Percentiles rank a stretch among this genome's conserved stretches.
Conservation (phyloP, 2,888 invertebrate species). For the Zelleria hepariella region DNA sequence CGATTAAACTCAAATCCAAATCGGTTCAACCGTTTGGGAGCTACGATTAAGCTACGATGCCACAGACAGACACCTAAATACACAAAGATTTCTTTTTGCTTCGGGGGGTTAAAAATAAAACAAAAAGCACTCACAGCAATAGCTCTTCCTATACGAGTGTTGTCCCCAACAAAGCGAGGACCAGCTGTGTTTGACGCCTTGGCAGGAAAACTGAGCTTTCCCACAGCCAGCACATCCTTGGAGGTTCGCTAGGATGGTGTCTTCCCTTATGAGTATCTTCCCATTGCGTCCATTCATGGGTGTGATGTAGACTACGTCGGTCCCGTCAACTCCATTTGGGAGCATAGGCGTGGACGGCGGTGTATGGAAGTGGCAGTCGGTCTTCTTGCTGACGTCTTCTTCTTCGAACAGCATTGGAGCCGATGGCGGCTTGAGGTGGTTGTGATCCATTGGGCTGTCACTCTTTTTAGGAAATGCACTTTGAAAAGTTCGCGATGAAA, state of each 20-base stretch:
- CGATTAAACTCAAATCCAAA: no score
- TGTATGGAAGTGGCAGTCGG: no score
- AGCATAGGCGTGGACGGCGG: slow-evolving; percentile 29
- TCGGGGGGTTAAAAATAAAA: background rate
- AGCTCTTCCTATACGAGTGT: slow-evolving; percentile 47
- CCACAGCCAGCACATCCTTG: slow-evolving; percentile 55
- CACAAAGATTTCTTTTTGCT: no score
- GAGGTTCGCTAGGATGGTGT: slow-evolving; percentile 46
- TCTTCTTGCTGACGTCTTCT: slow-evolving; percentile 28
- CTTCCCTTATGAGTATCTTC: slow-evolving; percentile 50
- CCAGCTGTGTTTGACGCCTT: slow-evolving; percentile 50
- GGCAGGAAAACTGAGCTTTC: slow-evolving; percentile 45
- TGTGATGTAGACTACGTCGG: slow-evolving; percentile 32
- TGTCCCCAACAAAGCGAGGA: slow-evolving; percentile 58
- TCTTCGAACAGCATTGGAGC: slow-evolving; percentile 32
- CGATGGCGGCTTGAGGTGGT: no score
- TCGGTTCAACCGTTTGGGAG: no score
- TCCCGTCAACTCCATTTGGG: slow-evolving; percentile 26
- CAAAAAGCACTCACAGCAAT: slow-evolving; percentile 42
- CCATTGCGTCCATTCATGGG: slow-evolving; percentile 28
- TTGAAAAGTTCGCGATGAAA: no score
- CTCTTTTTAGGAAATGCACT: no score
- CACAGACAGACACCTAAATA: no score
- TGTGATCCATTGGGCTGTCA: no score
- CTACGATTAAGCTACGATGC: no score